Evolutionary conservation across 2,888 invertebrate species (phyloP).

Genomic region (Aleiodes leptofemur): DNA sequence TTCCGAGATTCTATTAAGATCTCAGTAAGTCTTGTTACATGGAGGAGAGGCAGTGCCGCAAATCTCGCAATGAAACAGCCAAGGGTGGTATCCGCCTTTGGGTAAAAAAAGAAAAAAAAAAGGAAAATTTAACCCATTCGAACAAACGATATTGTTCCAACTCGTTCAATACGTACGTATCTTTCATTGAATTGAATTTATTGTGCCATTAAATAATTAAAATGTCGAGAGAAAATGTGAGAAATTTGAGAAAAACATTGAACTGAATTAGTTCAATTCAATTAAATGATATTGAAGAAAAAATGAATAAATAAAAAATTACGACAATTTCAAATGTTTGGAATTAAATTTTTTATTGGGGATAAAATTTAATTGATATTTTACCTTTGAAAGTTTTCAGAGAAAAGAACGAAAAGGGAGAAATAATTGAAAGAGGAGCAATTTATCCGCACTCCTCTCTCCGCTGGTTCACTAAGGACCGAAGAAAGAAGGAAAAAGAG

Average conservation of each 20-base stretch:
- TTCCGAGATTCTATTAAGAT: slow-evolving; percentile 75
- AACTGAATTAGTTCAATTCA: not conserved
- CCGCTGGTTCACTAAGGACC: slow-evolving; percentile 26
- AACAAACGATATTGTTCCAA: slow-evolving; percentile 25
- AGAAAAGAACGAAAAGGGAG: not conserved
- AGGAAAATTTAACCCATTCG: slow-evolving; percentile 19
- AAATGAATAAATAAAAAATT: not conserved
- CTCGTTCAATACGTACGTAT: slow-evolving; percentile 7
- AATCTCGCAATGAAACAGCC: slow-evolving; percentile 75
- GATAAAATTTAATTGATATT: slow-evolving; percentile 15
- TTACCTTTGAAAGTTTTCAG: not conserved
- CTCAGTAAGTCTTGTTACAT: slow-evolving; percentile 75
- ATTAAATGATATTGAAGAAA: too few relatives aligned
- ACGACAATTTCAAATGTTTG: not conserved
- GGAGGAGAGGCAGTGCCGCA: slow-evolving; percentile 70
- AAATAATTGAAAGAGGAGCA: slow-evolving; percentile 31
- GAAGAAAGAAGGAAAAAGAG: slow-evolving; percentile 39
- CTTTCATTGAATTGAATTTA: not conserved
- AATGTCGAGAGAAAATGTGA: not conserved
- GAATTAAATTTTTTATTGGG: not conserved
- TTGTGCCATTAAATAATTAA: slow-evolving; percentile 3
- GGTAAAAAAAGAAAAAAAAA: slow-evolving; percentile 23
- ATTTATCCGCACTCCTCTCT: slow-evolving; percentile 21
- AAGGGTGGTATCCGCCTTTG: slow-evolving; percentile 39
- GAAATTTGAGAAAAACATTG: not conserved